phyloP scores from a whole-genome alignment of 2,113 vertebrate species.

The western clawed frog (Xenopus tropicalis) region UCB_Xtro_10.0 CM004444.2:22061001-22061500 shows the following conservation, averaged over 20 bases:
- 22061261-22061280: conserved; percentile 76
- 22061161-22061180: too few species aligned
- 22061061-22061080: too few species aligned
- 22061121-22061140: too few species aligned
- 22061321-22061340: conserved; percentile 93
- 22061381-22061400: conserved; percentile 86
- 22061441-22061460: conserved; percentile 91
- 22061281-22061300: conserved; percentile 85
- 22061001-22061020: too few species aligned
- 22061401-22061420: conserved; percentile 86
- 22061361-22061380: conserved; percentile 78
- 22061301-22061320: conserved; percentile 92
- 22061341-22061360: conserved; percentile 94
- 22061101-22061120: too few species aligned
- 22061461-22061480: conserved; percentile 93
- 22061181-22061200: too few species aligned
- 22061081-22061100: too few species aligned
- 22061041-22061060: too few species aligned
- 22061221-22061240: too few species aligned
- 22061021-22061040: too few species aligned
- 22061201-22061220: too few species aligned
- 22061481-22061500: conserved; percentile 48
- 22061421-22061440: conserved; percentile 86
- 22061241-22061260: conserved; percentile 20
- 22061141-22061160: too few species aligned